Conservation (phyloP, 2,797 vertebrate genomes). For the Ammospiza maritima region DNA sequence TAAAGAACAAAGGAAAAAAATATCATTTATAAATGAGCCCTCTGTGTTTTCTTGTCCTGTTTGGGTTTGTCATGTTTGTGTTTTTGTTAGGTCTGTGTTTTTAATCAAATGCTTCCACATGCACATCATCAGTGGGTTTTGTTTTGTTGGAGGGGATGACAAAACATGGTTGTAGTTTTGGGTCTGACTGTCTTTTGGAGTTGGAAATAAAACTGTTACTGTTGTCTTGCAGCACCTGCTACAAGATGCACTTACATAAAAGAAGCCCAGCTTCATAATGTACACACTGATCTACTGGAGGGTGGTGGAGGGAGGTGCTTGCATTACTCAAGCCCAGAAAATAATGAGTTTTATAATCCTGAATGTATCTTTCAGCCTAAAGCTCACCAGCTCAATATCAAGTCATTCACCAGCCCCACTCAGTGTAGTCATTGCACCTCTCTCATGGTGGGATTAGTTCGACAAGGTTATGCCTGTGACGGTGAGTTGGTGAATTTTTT, state of each 20-base stretch:
- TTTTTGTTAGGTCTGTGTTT: conserved; percentile 33
- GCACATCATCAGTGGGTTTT: background rate
- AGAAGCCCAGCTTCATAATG: background rate
- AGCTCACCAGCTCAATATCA: conserved; percentile 95
- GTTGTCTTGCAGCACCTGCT: background rate
- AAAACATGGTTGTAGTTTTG: background rate
- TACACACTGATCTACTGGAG: background rate
- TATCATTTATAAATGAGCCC: background rate
- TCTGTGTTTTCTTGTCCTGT: conserved; percentile 53
- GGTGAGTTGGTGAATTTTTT: conserved; percentile 78
- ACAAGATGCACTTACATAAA: background rate
- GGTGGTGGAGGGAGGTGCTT: background rate
- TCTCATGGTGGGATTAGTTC: conserved; percentile 92
- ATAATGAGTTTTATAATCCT: background rate
- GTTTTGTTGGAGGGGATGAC: background rate
- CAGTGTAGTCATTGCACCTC: conserved; percentile 98
- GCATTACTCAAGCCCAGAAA: background rate
- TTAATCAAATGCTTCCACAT: background rate
- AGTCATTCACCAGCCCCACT: conserved; percentile 92
- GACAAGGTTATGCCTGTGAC: conserved; percentile 96
- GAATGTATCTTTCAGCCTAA: conserved; percentile 84
- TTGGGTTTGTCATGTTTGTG: conserved; percentile 32
- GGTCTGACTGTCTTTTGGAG: background rate
- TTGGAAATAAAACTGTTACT: background rate
- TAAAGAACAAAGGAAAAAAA: conserved; percentile 2